A percentile compares a stretch with the other conserved stretches of the same genome.
Conservation (phyloP, 2,888 invertebrate genomes). For the Orthonevra nobilis region DNA sequence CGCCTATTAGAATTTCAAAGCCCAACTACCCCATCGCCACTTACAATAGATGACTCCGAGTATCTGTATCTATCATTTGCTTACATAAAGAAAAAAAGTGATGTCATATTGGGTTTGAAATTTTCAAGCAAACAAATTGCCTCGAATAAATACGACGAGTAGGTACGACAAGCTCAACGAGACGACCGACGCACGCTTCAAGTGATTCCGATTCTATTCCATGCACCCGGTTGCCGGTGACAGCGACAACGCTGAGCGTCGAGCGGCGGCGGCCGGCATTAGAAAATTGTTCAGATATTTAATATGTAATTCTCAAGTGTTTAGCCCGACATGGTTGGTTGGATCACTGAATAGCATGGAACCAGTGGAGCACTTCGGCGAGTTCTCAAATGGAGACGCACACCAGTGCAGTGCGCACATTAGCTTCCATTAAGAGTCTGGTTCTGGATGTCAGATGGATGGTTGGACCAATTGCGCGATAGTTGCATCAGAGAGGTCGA, state of each 20-base stretch:
- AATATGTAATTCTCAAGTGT: conserved; percentile 52
- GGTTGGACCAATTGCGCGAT: conserved; percentile 51
- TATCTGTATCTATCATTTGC: conserved; percentile 25
- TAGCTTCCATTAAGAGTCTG: conserved; percentile 35
- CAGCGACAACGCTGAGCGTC: too few relatives aligned
- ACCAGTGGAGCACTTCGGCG: conserved; percentile 50
- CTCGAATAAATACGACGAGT: conserved; percentile 12
- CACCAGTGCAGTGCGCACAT: conserved; percentile 35
- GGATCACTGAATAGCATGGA: conserved; percentile 54
- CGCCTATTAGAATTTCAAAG: conserved; percentile 55
- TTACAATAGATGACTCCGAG: too few relatives aligned
- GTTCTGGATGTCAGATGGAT: conserved; percentile 49
- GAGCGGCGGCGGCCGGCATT: too few relatives aligned
- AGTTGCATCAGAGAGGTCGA: conserved; percentile 49
- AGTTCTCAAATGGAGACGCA: conserved; percentile 27
- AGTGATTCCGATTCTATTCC: conserved; percentile 7
- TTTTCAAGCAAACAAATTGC: conserved; percentile 54
- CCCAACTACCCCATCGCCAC: conserved; percentile 19
- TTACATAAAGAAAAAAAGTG: conserved; percentile 64
- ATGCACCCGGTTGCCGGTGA: conserved; percentile 1
- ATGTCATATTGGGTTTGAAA: conserved; percentile 62
- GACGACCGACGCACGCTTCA: conserved; percentile 17
- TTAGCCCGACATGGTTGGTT: conserved; percentile 64
- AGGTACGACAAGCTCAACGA: conserved; percentile 1
- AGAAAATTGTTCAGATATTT: too few relatives aligned